Evolutionary conservation across 2,113 vertebrate species (phyloP), one percentile per base, ranked within the genome.

Genomic region (Saguinus midas): DNA sequence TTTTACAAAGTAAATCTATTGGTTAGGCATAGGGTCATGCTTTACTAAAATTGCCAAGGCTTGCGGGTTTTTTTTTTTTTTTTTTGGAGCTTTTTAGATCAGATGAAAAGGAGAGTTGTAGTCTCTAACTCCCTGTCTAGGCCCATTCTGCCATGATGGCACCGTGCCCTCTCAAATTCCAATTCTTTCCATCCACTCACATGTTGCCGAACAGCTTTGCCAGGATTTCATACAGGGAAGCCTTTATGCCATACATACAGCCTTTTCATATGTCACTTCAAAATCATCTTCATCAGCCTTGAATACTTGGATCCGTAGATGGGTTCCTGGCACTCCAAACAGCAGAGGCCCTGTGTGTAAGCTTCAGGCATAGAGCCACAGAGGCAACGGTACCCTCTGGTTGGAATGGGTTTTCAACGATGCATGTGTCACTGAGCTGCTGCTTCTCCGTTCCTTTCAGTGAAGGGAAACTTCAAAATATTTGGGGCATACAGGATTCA

Each of bases 211-310:
- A 45, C 55, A 87, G 27, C 94, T 43, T 55, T 79, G 95, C 94
- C 96, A 97, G 75, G 73, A 75, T 64, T 83, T 87, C 92, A 70
- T 50, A 97, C 96, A 98, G 94, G 79, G 90, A 88, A 95, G 75
- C 68, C 95, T 96, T 97, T 97, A 50, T 97, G 96, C 87, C 94
- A 75, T 72, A 68, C 66, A n/a, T 32, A 40, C 73, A 68, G 75
- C 32, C 87, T 57, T 96, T 96, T 87, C 80, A 79, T 55, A 93
- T 89, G 37, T 93, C 91, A 73, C 93, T 55, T 55, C 68, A 37
- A 93, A 87, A 88, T 86, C 58, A 85, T 93, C 95, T 96, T 88
- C 70, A 75, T 95, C 84, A 89, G 92, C 95, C 92, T 93, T 73
- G 86, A 93, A 89, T 72, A 45, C 92, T 95, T 98, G 97, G 95